A percentile compares a stretch with the other conserved stretches of the same genome.
Evolutionary conservation across 2,797 vertebrate species (phyloP).

Genomic region (Chanos chanos): DNA sequence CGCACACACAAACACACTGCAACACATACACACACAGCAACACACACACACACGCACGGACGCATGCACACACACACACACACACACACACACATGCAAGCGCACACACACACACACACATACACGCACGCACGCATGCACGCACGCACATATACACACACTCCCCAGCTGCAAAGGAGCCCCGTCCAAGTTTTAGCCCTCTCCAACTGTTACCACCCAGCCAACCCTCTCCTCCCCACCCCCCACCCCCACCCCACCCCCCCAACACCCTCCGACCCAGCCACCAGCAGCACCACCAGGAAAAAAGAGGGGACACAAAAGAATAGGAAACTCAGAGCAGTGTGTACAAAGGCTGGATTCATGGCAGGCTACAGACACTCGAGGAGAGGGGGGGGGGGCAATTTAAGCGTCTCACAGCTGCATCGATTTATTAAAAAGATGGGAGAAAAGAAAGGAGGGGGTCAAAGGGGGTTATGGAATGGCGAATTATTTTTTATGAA

Average conservation of each 20-base stretch:
- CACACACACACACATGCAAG: constrained; percentile 28
- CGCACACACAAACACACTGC: constrained; percentile 28
- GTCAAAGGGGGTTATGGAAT: constrained; percentile 60
- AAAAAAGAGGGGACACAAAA: constrained; percentile 43
- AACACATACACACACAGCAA: constrained; percentile 1
- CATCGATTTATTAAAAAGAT: constrained; percentile 79
- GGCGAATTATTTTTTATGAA: constrained; percentile 72
- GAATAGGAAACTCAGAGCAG: constrained; percentile 58
- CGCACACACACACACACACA: constrained; percentile 1
- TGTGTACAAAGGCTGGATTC: constrained; percentile 80
- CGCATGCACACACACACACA: constrained; percentile 23
- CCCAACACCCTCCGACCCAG: constrained; percentile 36
- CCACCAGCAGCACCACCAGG: constrained; percentile 45
- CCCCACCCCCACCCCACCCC: constrained; percentile 49
- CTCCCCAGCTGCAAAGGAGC: constrained; percentile 81
- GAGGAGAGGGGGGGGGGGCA: constrained; percentile 55
- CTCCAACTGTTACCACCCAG: constrained; percentile 54
- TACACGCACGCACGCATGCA: constrained; percentile 20
- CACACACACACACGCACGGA: constrained; percentile 34
- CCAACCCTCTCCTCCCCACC: constrained; percentile 45
- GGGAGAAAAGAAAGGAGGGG: constrained; percentile 60
- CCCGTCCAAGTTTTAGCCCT: constrained; percentile 71
- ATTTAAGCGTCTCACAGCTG: constrained; percentile 82
- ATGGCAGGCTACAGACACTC: constrained; percentile 67
- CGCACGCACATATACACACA: not conserved